Evolutionary conservation across 2,113 vertebrate genomes (phyloP).

Genomic region (Cavia porcellus): DNA sequence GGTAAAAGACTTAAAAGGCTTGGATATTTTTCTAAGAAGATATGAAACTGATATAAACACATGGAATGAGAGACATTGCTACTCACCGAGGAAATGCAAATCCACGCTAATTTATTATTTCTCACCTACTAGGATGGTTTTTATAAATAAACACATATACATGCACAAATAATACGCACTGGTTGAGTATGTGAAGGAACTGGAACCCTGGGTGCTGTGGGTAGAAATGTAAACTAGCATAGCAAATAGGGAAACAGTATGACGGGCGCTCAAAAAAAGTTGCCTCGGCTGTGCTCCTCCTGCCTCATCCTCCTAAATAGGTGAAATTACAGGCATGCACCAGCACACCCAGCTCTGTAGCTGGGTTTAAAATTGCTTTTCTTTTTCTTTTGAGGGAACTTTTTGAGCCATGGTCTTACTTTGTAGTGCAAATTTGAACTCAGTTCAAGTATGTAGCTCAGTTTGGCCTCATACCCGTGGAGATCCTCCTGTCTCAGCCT

Average conservation of each 20-base stretch:
- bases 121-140: background rate
- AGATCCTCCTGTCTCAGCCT: background rate
- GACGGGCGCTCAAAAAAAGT: background rate
- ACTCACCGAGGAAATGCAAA: background rate
- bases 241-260: background rate
- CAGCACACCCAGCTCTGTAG: background rate
- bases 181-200: background rate
- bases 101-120: background rate
- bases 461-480: background rate
- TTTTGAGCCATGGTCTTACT: background rate
- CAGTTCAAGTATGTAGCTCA: background rate
- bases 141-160: background rate
- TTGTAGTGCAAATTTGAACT: background rate
- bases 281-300: background rate
- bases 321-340: background rate
- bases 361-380: background rate
- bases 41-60: background rate
- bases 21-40: background rate
- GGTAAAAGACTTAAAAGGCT: background rate
- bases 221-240: background rate
- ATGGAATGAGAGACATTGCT: background rate
- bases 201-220: background rate
- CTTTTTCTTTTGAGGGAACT: background rate
- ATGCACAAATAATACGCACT: background rate
- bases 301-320: background rate